Percentiles rank a stretch among this genome's conserved stretches.
Evolutionary conservation across 2,888 invertebrate species (phyloP).

Genomic region (Alloscopus bannaensis): DNA sequence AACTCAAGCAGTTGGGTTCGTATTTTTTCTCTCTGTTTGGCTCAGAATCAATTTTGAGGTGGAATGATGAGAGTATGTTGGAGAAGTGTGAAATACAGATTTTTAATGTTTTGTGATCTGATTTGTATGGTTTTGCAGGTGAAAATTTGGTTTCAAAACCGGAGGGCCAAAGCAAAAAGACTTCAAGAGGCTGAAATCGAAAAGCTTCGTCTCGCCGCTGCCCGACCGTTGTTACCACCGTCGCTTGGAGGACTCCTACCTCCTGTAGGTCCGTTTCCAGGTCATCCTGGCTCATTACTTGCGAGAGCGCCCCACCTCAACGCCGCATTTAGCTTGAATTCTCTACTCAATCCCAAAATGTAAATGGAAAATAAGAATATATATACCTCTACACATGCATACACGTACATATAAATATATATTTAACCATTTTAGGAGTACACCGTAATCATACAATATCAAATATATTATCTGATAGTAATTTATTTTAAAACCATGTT

Average conservation of each 20-base stretch:
- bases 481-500: conserved; percentile 15
- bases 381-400: background rate
- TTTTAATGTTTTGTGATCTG: too few species aligned
- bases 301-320: conserved; percentile 73
- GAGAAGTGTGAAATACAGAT: too few species aligned
- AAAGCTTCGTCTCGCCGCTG: conserved; percentile 90
- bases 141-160: conserved; percentile 96
- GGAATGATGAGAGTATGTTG: too few species aligned
- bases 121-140: conserved; percentile 82
- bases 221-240: conserved; percentile 85
- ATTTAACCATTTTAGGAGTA: conserved; percentile 17
- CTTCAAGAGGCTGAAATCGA: conserved; percentile 97
- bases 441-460: background rate
- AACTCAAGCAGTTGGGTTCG: too few species aligned
- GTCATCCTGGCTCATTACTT: conserved; percentile 71
- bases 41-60: too few species aligned
- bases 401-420: conserved; percentile 24
- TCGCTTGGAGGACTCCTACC: conserved; percentile 80
- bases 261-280: conserved; percentile 74
- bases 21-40: too few species aligned
- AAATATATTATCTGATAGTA: conserved; percentile 20
- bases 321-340: conserved; percentile 73
- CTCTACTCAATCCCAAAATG: conserved; percentile 73
- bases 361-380: conserved; percentile 45
- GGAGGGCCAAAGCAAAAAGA: conserved; percentile 96